Evolutionary conservation across 2,113 vertebrate genomes (phyloP).

Genomic region (Bostrychus sinensis): DNA sequence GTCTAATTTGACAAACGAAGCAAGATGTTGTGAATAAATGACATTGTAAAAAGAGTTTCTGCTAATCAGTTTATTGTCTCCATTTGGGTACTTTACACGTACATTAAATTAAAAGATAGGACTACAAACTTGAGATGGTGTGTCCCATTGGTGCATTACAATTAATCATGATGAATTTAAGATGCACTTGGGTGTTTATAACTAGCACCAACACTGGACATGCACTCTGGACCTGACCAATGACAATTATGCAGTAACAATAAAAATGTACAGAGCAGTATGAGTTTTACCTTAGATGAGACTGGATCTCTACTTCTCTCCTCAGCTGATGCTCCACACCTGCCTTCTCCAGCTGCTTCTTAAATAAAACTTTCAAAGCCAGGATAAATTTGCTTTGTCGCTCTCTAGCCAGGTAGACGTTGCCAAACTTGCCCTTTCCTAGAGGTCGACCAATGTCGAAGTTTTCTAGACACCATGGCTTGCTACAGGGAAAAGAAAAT

Average conservation of each 20-base stretch:
- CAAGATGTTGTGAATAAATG: too few species aligned
- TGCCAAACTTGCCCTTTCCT: slow-evolving; percentile 97
- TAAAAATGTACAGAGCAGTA: neutral
- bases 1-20: too few species aligned
- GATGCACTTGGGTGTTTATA: too few species aligned
- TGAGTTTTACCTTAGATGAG: slow-evolving; percentile 88
- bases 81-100: too few species aligned
- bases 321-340: slow-evolving; percentile 95
- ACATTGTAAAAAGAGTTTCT: too few species aligned
- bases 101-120: too few species aligned
- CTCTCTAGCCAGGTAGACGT: slow-evolving; percentile 95
- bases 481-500: slow-evolving; percentile 70
- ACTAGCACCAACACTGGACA: too few species aligned
- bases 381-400: slow-evolving; percentile 93
- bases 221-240: neutral
- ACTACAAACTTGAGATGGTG: too few species aligned
- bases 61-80: too few species aligned
- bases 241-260: neutral
- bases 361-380: slow-evolving; percentile 95
- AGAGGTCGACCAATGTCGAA: slow-evolving; percentile 95
- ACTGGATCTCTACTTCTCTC: slow-evolving; percentile 96
- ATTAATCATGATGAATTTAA: too few species aligned
- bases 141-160: too few species aligned
- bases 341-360: slow-evolving; percentile 92
- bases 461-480: slow-evolving; percentile 91